Evolutionary conservation across 2,797 vertebrate species (phyloP), one percentile per base, ranked within the genome.

Genomic region (Hydrophis major): DNA sequence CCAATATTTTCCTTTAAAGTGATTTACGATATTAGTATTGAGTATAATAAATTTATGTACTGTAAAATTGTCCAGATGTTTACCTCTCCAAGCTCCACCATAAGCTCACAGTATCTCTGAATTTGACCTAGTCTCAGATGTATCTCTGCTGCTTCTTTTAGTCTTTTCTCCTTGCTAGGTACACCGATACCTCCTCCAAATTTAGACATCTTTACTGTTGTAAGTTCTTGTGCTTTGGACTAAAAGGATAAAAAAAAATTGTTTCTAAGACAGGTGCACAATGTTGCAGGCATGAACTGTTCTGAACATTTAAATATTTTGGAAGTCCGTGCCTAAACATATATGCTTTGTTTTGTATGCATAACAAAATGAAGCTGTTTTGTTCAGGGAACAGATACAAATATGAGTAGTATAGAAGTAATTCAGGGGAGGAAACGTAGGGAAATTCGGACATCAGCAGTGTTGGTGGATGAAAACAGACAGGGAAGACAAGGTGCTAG

Each of bases 1-100:
- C 42, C 74, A 47, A 47, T 47, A 83, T 83, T 83, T 83, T 22
- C 74, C 22, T 47, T 83, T 83, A 83, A 47, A 83, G 37, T 83
- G 8, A 47, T 83, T 47, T 61, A 55, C 13, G 1, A 47, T 55
- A 11, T 86, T 86, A 59, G 63, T 47, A 74, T 7, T 60, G 53
- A 74, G 28, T 92, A 47, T 22, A 87, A 55, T 91, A 74, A 5
- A 92, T n/a, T 92, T 42, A 92, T 37, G 53, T 66, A 20, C 37
- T 28, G n/a, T 14, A 92, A 92, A 55, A 83, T 47, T 83, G 78
- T 94, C 2, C 90, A 56, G 7, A 91, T 87, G 42, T 78, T 96
- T 97, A 99, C 99, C 99, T 99, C 98, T 96, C 99, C 99, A 91
- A 99, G 99, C 95, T 99, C 99, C 96, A 99, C 99, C 99, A 99